A percentile compares a stretch with the other conserved stretches of the same genome.
phyloP scores from a whole-genome alignment of 2,888 invertebrate genomes.

The Orthonychiurus folsomi region DNA sequence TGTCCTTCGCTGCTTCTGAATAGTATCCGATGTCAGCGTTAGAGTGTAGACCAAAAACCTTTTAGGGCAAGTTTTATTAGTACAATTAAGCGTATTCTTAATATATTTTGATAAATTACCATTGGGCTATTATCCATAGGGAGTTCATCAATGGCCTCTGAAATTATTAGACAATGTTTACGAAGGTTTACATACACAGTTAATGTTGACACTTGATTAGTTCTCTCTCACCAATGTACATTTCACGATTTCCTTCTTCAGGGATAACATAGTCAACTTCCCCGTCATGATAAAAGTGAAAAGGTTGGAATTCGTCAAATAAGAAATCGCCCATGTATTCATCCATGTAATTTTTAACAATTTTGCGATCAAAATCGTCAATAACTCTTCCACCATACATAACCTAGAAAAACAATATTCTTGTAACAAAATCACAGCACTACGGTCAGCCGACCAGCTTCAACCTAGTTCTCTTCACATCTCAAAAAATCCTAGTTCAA shows the following conservation, averaged over 20 bases:
- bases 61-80: no score
- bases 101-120: no score
- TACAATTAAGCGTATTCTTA: no score
- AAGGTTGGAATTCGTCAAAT: conserved; percentile 73
- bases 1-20: conserved; percentile 72
- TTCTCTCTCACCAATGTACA: conserved; percentile 59
- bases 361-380: conserved; percentile 79
- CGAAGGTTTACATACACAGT: neutral
- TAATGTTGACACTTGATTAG: no score
- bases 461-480: no score
- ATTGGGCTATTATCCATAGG: conserved; percentile 79
- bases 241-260: conserved; percentile 55
- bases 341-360: conserved; percentile 79
- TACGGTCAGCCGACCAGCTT: no score
- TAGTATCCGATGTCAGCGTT: conserved; percentile 93
- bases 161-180: conserved; percentile 24
- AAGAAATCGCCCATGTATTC: conserved; percentile 92
- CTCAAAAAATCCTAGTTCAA: no score
- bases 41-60: conserved; percentile 84
- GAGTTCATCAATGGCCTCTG: conserved; percentile 68
- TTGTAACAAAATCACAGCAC: no score
- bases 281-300: conserved; percentile 73
- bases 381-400: conserved; percentile 93
- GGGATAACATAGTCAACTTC: conserved; percentile 72
- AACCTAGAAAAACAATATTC: conserved; percentile 51